These are phyloP conservation scores for Diceros bicornis DNA, from an alignment of 2,797 vertebrate species.

Conservation along the genomic window DNA sequence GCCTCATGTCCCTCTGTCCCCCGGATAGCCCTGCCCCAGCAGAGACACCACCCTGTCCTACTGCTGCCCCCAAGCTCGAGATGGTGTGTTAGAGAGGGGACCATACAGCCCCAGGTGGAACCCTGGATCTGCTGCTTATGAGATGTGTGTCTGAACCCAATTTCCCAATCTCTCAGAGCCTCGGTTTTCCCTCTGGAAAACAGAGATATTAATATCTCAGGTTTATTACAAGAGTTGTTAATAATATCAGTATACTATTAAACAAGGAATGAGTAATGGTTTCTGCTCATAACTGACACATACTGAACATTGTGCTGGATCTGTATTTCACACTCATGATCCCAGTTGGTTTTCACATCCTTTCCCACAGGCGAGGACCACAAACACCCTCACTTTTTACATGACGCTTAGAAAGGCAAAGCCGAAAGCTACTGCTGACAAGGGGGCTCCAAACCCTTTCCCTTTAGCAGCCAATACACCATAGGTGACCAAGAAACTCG, in stretches of 20 bases:
- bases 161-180: background rate
- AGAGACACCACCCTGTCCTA: background rate
- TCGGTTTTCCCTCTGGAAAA: background rate
- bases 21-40: background rate
- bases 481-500: background rate
- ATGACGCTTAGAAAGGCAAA: background rate
- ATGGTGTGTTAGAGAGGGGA: accelerated
- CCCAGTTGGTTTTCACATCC: background rate
- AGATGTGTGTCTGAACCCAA: background rate
- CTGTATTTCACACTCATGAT: accelerated
- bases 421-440: background rate
- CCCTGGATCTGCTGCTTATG: background rate
- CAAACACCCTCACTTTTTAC: background rate
- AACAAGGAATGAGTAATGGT: background rate
- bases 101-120: background rate
- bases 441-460: background rate
- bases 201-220: no score
- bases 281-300: no score
- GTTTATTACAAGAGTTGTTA: background rate
- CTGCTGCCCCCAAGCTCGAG: no score
- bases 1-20: background rate
- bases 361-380: background rate
- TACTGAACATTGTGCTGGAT: background rate
- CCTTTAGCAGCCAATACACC: background rate
- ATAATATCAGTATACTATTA: background rate